Base-by-base conservation (phyloP, 2,888 invertebrate genomes). In the Drosophila diplacantha region DNA sequence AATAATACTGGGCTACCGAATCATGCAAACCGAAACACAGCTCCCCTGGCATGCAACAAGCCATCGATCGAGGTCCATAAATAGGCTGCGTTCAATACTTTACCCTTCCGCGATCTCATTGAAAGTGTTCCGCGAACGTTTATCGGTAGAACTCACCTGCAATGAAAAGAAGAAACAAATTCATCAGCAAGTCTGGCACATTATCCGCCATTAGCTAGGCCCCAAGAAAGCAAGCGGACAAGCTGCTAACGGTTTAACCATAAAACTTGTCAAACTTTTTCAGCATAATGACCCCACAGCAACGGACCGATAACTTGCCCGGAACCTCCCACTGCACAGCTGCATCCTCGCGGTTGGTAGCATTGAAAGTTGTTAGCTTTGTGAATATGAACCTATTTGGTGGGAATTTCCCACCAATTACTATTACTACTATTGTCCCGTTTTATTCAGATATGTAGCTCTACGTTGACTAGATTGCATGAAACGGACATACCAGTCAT, bases 341-440 rank as follows among this genome's bases (percentile, higher is more conserved):
- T 43, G 24, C 46, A 16, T 47, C 24, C 7, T 53, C 32, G 53
- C 22, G 11, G 38, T 26, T 29, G 39, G 14, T 24, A 24, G 41
- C 56, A 56, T 73, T 46, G 56, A 68, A 73, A 73, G 52, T 73
- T 73, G 50, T 24, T 20, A 14, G 4, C 14, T 14, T 3, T 22
- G 6, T 14, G 18, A n/a, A 29, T 26, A 26, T 26, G 3, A 7
- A 8, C 8, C 9, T 29, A 29, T 29, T 29, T 29, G 29, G 11
- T 11, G 4, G 29, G 11, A 29, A 29, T 4, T 29, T 4, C 8
- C 0, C 1, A 29, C 0, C 11, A 29, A 26, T 26, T 9, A 26
- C 4, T 26, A 3, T 26, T 26, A 26, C 9, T 0, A 9, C 9
- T 9, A 26, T 26, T 26, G 3, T 9, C 7, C 11, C 29, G 11